Base-by-base conservation (phyloP, 2,888 invertebrate genomes). In the Trichopoda pennipes region DNA sequence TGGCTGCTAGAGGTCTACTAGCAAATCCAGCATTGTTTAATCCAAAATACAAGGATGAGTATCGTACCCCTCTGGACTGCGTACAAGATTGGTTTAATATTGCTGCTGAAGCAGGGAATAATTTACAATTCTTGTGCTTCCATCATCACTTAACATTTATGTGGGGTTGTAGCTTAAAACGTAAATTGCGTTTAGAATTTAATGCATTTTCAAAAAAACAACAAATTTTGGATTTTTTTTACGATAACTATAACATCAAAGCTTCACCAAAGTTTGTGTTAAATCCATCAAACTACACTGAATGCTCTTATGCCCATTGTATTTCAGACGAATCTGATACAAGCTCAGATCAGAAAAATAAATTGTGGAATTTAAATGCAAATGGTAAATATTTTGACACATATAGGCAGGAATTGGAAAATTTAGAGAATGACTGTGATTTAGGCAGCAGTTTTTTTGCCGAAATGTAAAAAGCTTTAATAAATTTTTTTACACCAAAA, bases 101-200 rank as follows among this genome's bases (percentile, higher is more conserved):
- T 83, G 94, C 94, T 79, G 92, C 94, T 1, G 73, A 69, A 55
- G 92, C 93, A 28, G 91, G 92, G 83, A 94, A 95, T 53, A 91
- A 90, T 74, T 94, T 96, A 74, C 93, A 94, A 66, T 98, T 96
- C 90, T 94, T 96, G 85, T 94, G 94, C 88, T 97, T 99, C 88
- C 99, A 99, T 91, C 98, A 99, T 90, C 99, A 99, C 92, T 93
- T 99, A 83, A 96, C 97, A 66, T 98, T 97, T 90, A 99, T 99
- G 99, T 92, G 97, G 87, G 97, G 98, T 87, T 95, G 95, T 90
- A 89, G 95, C 49, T 92, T 98, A 85, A 93, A 94, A 0, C 95
- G 94, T 87, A 91, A 93, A 64, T 94, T 96, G 86, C 94, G 96
- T 87, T 92, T 94, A 85, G 91, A 94, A 63, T 98, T 99, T 88